These are phyloP conservation scores for Pedetes capensis DNA, from an alignment of 2,113 vertebrate genomes.

Conservation along the genomic window DNA sequence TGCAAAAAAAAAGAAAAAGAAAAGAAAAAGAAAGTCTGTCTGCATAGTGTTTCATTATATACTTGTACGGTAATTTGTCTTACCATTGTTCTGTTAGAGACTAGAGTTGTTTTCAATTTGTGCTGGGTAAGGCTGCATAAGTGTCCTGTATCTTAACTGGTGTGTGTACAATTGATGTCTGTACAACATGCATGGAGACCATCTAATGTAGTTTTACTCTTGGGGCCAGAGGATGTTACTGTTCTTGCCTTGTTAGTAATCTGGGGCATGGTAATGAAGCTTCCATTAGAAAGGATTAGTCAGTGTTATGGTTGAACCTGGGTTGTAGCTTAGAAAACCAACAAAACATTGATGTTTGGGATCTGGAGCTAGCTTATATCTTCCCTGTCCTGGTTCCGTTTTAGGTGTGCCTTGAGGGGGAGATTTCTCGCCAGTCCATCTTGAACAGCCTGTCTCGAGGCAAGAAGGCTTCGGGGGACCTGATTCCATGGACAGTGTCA, in stretches of 20 bases:
- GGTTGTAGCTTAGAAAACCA: not conserved
- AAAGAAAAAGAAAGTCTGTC: too few species aligned
- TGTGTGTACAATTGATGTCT: not conserved
- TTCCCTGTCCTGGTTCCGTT: not conserved
- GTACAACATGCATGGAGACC: not conserved
- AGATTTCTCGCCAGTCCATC: constrained; percentile 96
- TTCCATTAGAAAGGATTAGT: not conserved
- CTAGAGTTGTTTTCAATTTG: not conserved
- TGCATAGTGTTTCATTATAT: not conserved
- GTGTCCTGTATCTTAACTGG: not conserved
- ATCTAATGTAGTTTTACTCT: not conserved
- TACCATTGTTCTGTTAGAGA: not conserved
- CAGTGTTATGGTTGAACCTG: not conserved
- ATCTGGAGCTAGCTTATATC: not conserved
- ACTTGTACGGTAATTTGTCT: not conserved
- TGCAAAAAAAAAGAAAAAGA: too few species aligned
- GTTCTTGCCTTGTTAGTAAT: not conserved
- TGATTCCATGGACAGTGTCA: constrained; percentile 98
- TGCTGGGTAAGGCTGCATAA: fast-evolving
- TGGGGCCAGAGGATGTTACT: not conserved
- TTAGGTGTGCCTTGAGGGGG: constrained; percentile 97
- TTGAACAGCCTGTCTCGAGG: constrained; percentile 95
- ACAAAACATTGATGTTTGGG: not conserved
- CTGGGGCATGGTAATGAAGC: fast-evolving
- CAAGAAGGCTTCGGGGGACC: constrained; percentile 96